Percentiles rank a stretch among this genome's conserved stretches.
phyloP scores from a whole-genome alignment of 2,797 vertebrate genomes.

The Leptoclinus maculatus region DNA sequence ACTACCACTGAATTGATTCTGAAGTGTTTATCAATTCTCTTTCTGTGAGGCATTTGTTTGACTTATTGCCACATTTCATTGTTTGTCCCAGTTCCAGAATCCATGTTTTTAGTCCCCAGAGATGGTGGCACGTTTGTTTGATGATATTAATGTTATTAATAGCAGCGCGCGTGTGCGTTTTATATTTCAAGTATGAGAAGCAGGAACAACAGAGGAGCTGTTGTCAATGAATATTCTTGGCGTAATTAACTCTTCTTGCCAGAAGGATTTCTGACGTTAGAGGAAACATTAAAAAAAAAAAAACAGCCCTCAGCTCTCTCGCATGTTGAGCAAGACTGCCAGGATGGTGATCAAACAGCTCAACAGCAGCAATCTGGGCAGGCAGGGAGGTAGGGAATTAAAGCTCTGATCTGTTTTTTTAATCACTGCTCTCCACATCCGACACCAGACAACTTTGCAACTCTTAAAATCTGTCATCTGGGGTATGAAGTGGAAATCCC shows the following conservation, averaged over 20 bases:
- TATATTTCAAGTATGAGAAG: slow-evolving; percentile 25
- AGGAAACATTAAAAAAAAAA: slow-evolving; percentile 49
- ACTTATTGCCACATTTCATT: slow-evolving; percentile 65
- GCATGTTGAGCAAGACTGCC: slow-evolving; percentile 59
- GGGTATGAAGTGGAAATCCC: slow-evolving; percentile 72
- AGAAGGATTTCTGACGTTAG: slow-evolving; percentile 59
- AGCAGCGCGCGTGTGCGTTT: slow-evolving; percentile 10
- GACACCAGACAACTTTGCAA: slow-evolving; percentile 70
- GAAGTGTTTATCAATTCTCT: slow-evolving; percentile 79
- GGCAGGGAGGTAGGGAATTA: slow-evolving; percentile 75
- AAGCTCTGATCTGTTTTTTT: slow-evolving; percentile 80
- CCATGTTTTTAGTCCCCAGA: slow-evolving; percentile 23
- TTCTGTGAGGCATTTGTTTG: slow-evolving; percentile 59
- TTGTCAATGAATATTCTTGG: slow-evolving; percentile 67
- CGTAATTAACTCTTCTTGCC: slow-evolving; percentile 66
- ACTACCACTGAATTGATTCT: slow-evolving; percentile 65
- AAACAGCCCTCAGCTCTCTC: slow-evolving; percentile 60
- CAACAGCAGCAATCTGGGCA: slow-evolving; percentile 73
- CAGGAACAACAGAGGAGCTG: slow-evolving; percentile 42
- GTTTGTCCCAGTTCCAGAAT: slow-evolving; percentile 54
- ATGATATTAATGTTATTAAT: slow-evolving; percentile 70
- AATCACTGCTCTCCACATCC: slow-evolving; percentile 80
- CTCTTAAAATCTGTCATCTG: slow-evolving; percentile 72
- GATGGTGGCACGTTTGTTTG: slow-evolving; percentile 50
- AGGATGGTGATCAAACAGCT: slow-evolving; percentile 77